Evolutionary conservation across 2,113 vertebrate genomes (phyloP).

Genomic region (Perca schrenkii): DNA sequence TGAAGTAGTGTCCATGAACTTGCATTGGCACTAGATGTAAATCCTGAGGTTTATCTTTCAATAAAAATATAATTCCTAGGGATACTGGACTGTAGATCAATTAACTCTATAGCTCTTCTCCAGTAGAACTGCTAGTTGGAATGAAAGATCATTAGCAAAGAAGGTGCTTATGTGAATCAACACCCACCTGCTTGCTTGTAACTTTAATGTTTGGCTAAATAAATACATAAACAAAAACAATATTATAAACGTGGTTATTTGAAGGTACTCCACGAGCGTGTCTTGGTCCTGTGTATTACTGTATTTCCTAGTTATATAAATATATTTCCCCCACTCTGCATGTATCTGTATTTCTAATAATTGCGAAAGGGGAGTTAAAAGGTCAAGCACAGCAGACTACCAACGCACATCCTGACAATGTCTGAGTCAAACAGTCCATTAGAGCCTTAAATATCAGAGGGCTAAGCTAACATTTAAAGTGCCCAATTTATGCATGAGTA

Average conservation of each 20-base stretch:
- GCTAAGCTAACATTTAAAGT: conserved; percentile 39
- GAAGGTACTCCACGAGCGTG: background rate
- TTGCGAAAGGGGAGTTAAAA: conserved; percentile 27
- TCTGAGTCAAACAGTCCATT: conserved; percentile 34
- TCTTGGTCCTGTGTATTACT: background rate
- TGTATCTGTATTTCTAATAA: conserved; percentile 22
- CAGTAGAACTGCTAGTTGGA: background rate
- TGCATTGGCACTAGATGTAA: background rate
- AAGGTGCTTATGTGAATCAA: background rate
- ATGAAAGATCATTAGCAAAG: background rate
- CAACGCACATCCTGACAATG: conserved; percentile 15
- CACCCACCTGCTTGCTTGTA: too few species aligned
- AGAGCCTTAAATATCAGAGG: conserved; percentile 45
- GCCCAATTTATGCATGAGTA: conserved; percentile 45
- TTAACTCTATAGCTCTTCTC: background rate
- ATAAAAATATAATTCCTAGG: background rate
- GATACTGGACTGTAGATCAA: background rate
- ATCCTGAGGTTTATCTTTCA: background rate
- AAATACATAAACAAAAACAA: background rate
- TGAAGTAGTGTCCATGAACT: background rate
- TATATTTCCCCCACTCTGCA: background rate
- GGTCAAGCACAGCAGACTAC: conserved; percentile 39
- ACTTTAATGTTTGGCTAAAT: background rate
- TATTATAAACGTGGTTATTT: background rate
- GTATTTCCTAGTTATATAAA: background rate